Base-by-base conservation (phyloP, 35 echinoderm and acorn worm genomes). In the Ophioderma brevispina region DNA sequence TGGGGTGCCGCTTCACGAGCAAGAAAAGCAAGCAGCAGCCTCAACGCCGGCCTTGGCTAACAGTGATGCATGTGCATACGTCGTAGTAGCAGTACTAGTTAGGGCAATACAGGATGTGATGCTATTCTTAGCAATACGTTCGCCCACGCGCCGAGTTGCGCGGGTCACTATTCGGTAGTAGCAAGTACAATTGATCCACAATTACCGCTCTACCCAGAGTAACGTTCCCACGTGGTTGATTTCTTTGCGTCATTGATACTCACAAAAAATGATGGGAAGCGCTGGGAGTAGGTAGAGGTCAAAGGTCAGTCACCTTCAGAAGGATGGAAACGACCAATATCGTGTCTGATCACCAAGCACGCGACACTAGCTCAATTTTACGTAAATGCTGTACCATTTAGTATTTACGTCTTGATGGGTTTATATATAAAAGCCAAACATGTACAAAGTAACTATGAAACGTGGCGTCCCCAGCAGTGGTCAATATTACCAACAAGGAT, bases 221-320 rank as follows among this genome's bases (percentile, higher is more conserved):
- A 70, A 30, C 59, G 59, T 70, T 70, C 59, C 59, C 59, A 70
- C 59, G 59, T 70, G 59, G 59, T 70, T 70, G 59, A 70, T 70
- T 70, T 70, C 59, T 70, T 70, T 70, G n/a, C 59, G 59, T 70
- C 59, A 70, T 70, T 70, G 59, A 25, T 25, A 70, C 59, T 70
- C 10, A 70, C 59, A 70, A 70, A 52, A n/a, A 70, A 70, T 70
- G 15, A 70, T 70, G 59, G 59, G 59, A 70, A 70, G 59, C 15
- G 59, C 59, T 70, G 59, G 59, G 59, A 70, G 59, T 70, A 70
- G 59, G 59, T 70, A 70, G 21, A 70, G 59, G 59, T 70, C 59
- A 70, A 70, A 70, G 59, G 59, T 70, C 28, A 30, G 10, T 70
- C 28, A 70, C 59, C 59, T 70, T 70, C 59, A 13, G 59, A 70